A percentile compares a stretch with the other conserved stretches of the same genome.
These are phyloP conservation scores for Synchiropus splendidus DNA, from an alignment of 2,113 vertebrate genomes.

Conservation along the genomic window DNA sequence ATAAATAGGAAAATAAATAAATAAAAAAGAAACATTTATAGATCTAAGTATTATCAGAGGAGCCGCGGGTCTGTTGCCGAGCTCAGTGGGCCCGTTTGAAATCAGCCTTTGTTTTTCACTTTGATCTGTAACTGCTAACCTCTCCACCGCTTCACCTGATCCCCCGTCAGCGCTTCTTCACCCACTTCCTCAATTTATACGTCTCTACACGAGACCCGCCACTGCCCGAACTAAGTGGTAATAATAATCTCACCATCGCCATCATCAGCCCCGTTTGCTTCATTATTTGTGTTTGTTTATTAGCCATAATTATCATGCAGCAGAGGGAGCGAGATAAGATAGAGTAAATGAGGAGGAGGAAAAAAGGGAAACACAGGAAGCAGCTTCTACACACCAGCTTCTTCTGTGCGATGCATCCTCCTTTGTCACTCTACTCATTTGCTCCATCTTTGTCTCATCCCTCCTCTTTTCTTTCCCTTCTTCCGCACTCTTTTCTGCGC, in stretches of 20 bases:
- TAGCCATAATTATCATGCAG: slow-evolving; percentile 53
- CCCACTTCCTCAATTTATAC: slow-evolving; percentile 45
- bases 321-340: slow-evolving; percentile 34
- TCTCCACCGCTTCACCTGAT: slow-evolving; percentile 60
- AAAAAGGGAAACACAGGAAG: slow-evolving; percentile 24
- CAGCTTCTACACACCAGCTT: slow-evolving; percentile 17
- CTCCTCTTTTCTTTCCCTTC: not conserved
- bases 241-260: slow-evolving; percentile 38
- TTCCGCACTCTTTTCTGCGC: not conserved
- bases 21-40: slow-evolving; percentile 73
- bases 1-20: slow-evolving; percentile 74
- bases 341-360: slow-evolving; percentile 23
- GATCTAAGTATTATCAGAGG: slow-evolving; percentile 67
- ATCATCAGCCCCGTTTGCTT: slow-evolving; percentile 26
- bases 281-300: slow-evolving; percentile 33
- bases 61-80: slow-evolving; percentile 62
- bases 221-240: slow-evolving; percentile 50
- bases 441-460: not conserved
- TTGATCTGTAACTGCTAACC: slow-evolving; percentile 73
- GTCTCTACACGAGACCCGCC: slow-evolving; percentile 17
- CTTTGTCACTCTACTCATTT: not conserved
- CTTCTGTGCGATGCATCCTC: slow-evolving; percentile 4
- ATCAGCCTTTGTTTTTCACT: slow-evolving; percentile 62
- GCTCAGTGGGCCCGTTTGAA: slow-evolving; percentile 61
- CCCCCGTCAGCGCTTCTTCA: slow-evolving; percentile 29